These are phyloP conservation scores for Phenacoccus solenopsis DNA, from an alignment of 1,140 invertebrate genomes.

Conservation along the genomic window DNA sequence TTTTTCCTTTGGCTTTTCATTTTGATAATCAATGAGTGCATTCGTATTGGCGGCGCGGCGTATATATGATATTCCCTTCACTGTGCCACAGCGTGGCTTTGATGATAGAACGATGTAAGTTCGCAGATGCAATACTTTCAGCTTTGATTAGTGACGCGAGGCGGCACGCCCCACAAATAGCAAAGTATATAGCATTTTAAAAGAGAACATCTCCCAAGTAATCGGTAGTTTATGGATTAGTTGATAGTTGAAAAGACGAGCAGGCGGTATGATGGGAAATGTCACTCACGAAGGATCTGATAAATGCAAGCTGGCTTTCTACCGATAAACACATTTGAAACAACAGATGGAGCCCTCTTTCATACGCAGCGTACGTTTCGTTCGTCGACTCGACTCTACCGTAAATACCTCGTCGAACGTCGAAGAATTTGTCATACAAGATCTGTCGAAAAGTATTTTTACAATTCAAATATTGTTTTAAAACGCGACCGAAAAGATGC, in stretches of 20 bases:
- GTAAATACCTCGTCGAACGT: not conserved
- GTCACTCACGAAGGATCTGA: not conserved
- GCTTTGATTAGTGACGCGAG: not conserved
- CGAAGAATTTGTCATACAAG: not conserved
- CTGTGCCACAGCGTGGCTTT: too few species aligned
- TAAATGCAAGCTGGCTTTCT: slow-evolving; percentile 1
- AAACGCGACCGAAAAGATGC: not conserved
- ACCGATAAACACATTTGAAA: not conserved
- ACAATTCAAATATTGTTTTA: slow-evolving; percentile 3
- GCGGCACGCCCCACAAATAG: not conserved
- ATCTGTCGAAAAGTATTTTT: not conserved
- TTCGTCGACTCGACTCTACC: too few species aligned
- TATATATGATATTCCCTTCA: too few species aligned
- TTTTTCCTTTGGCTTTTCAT: too few species aligned
- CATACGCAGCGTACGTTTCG: too few species aligned
- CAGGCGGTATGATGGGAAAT: slow-evolving; percentile 1
- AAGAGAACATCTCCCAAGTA: not conserved
- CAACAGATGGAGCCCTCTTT: not conserved
- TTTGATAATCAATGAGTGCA: too few species aligned
- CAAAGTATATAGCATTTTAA: not conserved
- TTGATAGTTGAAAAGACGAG: not conserved
- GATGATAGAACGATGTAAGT: too few species aligned
- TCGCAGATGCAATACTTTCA: not conserved
- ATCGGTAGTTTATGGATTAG: not conserved
- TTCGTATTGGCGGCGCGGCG: too few species aligned